phyloP scores from a whole-genome alignment of 2,888 invertebrate species.

The Dolichopus griseipennis region DNA sequence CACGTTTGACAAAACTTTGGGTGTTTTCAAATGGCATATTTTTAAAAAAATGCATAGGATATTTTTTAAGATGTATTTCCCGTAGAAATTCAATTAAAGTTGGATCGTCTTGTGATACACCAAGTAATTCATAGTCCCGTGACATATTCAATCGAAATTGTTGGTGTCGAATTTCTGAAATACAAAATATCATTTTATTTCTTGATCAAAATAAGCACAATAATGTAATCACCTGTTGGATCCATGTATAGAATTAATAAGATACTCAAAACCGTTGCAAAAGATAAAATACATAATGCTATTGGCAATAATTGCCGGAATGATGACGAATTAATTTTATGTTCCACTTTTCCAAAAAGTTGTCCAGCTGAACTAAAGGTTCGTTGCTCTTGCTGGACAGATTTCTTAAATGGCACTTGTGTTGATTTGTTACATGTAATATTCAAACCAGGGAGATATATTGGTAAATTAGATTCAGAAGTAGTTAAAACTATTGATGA shows the following conservation, averaged over 20 bases:
- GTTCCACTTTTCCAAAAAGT: conserved; percentile 36
- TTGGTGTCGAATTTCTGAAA: conserved; percentile 58
- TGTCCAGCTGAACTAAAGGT: conserved; percentile 20
- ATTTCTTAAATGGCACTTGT: too few relatives aligned
- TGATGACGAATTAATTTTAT: conserved; percentile 38
- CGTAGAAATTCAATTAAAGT: conserved; percentile 65
- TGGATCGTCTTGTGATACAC: conserved; percentile 66
- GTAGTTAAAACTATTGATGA: too few relatives aligned
- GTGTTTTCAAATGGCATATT: conserved; percentile 26
- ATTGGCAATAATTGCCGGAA: conserved; percentile 54
- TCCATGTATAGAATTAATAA: conserved; percentile 67
- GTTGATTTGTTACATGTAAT: too few relatives aligned
- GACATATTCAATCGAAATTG: conserved; percentile 75
- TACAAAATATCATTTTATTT: neutral
- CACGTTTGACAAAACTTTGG: conserved; percentile 32
- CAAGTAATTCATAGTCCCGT: conserved; percentile 63
- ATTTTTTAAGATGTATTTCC: conserved; percentile 55
- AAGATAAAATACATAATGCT: conserved; percentile 64
- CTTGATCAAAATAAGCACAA: neutral
- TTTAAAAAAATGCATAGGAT: conserved; percentile 36
- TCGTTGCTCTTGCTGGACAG: too few relatives aligned
- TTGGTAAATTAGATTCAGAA: too few relatives aligned
- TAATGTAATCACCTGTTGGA: conserved; percentile 55
- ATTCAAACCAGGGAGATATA: too few relatives aligned
- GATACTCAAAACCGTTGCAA: conserved; percentile 70